These are phyloP conservation scores for Alectoris magna DNA, from an alignment of 2,797 vertebrate species.

Conservation along the genomic window DNA sequence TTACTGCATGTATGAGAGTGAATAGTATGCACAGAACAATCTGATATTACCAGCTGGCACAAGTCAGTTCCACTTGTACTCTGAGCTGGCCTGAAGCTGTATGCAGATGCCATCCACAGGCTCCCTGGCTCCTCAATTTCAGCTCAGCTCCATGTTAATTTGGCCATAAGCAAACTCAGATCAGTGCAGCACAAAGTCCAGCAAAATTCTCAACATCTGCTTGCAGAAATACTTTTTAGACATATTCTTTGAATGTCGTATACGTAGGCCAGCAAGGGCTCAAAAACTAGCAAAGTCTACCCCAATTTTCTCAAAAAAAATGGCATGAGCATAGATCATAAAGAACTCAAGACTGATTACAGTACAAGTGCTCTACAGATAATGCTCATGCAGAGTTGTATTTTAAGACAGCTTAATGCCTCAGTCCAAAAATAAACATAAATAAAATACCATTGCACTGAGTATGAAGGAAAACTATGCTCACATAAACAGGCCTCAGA, in stretches of 20 bases:
- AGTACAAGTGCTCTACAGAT: neutral
- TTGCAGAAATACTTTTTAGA: neutral
- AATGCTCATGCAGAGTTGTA: neutral
- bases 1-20: neutral
- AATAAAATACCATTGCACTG: conserved; percentile 31
- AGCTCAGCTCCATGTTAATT: rapidly evolving
- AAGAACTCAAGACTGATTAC: neutral
- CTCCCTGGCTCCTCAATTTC: neutral
- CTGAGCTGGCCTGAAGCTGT: neutral
- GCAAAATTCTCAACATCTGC: neutral
- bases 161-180: neutral
- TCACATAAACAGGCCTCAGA: conserved; percentile 30
- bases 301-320: neutral
- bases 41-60: neutral
- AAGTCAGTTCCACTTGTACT: neutral
- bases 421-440: conserved; percentile 55
- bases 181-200: neutral
- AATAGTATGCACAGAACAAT: neutral
- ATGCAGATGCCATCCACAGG: neutral
- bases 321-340: neutral
- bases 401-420: conserved; percentile 42
- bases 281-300: neutral
- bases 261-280: neutral
- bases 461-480: conserved; percentile 32
- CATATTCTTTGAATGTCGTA: rapidly evolving